Percentiles rank a stretch among this genome's conserved stretches.
phyloP scores from a whole-genome alignment of 1,140 invertebrate species.

The Proctacanthus coquilletti region DNA sequence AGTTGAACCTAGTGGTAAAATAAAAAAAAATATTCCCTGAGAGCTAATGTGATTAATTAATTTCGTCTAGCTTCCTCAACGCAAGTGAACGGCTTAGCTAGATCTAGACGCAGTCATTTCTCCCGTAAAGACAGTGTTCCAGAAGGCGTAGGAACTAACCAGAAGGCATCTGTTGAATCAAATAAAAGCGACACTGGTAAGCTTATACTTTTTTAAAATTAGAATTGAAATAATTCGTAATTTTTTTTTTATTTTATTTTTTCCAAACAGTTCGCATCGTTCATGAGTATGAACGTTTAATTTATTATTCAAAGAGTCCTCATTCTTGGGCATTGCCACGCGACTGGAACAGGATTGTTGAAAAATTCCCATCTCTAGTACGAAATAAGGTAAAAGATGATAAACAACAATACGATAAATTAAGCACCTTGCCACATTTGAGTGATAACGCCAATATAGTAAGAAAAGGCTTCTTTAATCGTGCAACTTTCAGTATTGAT shows the following conservation, averaged over 20 bases:
- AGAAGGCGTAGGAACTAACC: too few relatives aligned
- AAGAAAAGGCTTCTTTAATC: constrained; percentile 10
- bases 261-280: constrained; percentile 16
- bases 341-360: constrained; percentile 23
- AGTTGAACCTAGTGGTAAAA: constrained; percentile 11
- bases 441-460: constrained; percentile 5
- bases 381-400: constrained; percentile 26
- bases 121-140: constrained; percentile 28
- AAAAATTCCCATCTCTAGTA: constrained; percentile 20
- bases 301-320: constrained; percentile 25
- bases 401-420: constrained; percentile 5
- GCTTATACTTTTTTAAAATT: too few relatives aligned
- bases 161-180: too few relatives aligned
- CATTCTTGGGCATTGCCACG: constrained; percentile 22
- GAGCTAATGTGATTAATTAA: background rate
- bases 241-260: background rate
- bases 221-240: too few relatives aligned
- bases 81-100: constrained; percentile 20
- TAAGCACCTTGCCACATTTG: constrained; percentile 5
- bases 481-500: constrained; percentile 14
- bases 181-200: too few relatives aligned
- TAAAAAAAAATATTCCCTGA: background rate
- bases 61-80: constrained; percentile 7
- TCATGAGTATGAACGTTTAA: constrained; percentile 25
- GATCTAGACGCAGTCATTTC: constrained; percentile 29